Conservation (phyloP, 2,888 invertebrate species). For the Chouioia cunea region DNA sequence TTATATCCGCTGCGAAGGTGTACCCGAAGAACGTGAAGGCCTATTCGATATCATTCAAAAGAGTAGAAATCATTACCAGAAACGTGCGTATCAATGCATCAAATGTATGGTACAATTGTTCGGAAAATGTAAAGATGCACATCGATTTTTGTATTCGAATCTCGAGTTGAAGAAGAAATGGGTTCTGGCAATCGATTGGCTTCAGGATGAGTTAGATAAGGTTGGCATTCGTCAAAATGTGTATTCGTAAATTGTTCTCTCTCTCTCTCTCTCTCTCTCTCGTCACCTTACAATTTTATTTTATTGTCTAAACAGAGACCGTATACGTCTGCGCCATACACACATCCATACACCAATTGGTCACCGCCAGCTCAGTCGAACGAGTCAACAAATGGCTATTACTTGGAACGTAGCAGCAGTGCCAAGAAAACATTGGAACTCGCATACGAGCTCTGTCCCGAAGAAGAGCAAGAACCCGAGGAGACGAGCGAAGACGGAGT, state of each 20-base stretch:
- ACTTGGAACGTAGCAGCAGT: conserved; percentile 93
- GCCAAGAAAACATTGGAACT: conserved; percentile 89
- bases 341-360: conserved; percentile 92
- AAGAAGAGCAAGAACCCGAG: conserved; percentile 70
- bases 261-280: no score
- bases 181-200: conserved; percentile 91
- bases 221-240: conserved; percentile 63
- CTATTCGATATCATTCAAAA: conserved; percentile 92
- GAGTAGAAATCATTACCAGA: conserved; percentile 95
- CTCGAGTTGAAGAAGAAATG: conserved; percentile 87
- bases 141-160: conserved; percentile 83
- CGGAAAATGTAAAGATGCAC: conserved; percentile 85
- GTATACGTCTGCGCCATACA: conserved; percentile 79
- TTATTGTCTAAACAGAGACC: conserved; percentile 63
- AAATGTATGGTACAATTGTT: conserved; percentile 94
- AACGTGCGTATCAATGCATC: conserved; percentile 96
- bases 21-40: conserved; percentile 89
- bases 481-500: conserved; percentile 47
- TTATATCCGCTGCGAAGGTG: conserved; percentile 66
- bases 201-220: conserved; percentile 93
- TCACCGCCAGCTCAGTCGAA: conserved; percentile 91
- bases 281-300: no score
- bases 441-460: conserved; percentile 82
- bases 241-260: no score
- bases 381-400: conserved; percentile 94